phyloP scores from a whole-genome alignment of 2,113 vertebrate genomes.

The Orientallactaga bullata region DNA sequence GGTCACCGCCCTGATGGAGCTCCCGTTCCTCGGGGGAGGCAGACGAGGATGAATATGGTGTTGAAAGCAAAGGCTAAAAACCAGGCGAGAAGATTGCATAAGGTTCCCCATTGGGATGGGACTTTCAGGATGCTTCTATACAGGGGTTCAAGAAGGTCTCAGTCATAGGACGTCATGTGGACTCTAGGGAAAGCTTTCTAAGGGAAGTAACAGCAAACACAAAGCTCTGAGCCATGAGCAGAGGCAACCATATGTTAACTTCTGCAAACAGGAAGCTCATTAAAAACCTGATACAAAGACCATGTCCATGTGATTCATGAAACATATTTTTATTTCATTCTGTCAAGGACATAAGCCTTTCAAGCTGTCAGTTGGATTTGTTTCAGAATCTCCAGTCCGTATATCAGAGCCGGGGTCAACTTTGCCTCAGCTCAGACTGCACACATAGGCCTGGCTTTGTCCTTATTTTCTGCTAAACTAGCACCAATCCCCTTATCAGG shows the following conservation, averaged over 20 bases:
- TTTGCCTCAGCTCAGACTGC: neutral
- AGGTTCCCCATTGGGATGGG: too few relatives aligned
- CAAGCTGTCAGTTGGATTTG: neutral
- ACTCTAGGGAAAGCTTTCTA: neutral
- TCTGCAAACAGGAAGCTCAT: slow-evolving; percentile 15
- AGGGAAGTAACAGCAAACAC: neutral
- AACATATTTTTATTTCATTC: slow-evolving; percentile 1
- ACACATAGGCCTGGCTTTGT: neutral
- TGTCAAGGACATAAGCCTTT: neutral
- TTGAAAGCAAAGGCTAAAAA: neutral
- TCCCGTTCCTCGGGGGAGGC: neutral
- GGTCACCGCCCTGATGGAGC: neutral
- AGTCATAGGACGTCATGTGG: neutral
- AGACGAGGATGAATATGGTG: neutral
- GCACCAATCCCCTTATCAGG: neutral
- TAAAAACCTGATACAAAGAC: neutral
- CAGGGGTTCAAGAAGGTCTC: neutral
- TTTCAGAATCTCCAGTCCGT: neutral
- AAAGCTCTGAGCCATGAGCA: neutral
- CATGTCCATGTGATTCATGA: neutral
- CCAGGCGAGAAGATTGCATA: neutral
- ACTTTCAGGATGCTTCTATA: neutral
- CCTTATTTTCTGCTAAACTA: neutral
- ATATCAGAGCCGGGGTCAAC: neutral
- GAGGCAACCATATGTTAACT: neutral